Conservation (phyloP, 2,888 invertebrate species). For the Melipona bicolor region DNA sequence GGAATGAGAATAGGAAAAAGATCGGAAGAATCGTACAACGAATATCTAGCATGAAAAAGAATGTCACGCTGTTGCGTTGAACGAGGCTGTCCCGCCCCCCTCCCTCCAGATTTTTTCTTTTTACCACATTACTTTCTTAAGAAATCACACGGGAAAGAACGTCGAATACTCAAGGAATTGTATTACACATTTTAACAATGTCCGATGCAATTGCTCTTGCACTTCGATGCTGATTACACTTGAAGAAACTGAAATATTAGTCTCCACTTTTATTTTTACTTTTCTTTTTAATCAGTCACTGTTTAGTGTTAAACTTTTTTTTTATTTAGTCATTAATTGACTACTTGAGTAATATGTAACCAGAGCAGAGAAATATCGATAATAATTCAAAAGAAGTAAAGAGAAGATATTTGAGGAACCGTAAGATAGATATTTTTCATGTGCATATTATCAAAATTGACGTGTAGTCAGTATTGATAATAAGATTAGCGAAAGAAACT, state of each 20-base stretch:
- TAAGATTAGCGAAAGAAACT: not conserved
- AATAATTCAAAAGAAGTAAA: not conserved
- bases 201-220: not conserved
- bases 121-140: not conserved
- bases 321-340: not conserved
- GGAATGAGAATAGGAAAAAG: no score
- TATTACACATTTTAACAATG: conserved; percentile 1
- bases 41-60: not conserved
- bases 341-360: not conserved
- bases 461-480: conserved; percentile 1
- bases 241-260: not conserved
- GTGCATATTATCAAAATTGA: conserved; percentile 4
- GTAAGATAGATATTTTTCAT: conserved; percentile 1
- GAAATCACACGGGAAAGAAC: not conserved
- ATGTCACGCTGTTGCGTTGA: conserved; percentile 16
- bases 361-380: not conserved
- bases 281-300: conserved; percentile 5
- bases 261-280: not conserved
- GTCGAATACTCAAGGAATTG: conserved; percentile 29
- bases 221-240: not conserved
- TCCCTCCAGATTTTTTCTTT: not conserved
- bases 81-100: not conserved
- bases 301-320: conserved; percentile 7
- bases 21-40: not conserved
- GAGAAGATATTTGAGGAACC: conserved; percentile 2